Evolutionary conservation across 2,888 invertebrate species (phyloP).

Genomic region (Cremastinae sp.): DNA sequence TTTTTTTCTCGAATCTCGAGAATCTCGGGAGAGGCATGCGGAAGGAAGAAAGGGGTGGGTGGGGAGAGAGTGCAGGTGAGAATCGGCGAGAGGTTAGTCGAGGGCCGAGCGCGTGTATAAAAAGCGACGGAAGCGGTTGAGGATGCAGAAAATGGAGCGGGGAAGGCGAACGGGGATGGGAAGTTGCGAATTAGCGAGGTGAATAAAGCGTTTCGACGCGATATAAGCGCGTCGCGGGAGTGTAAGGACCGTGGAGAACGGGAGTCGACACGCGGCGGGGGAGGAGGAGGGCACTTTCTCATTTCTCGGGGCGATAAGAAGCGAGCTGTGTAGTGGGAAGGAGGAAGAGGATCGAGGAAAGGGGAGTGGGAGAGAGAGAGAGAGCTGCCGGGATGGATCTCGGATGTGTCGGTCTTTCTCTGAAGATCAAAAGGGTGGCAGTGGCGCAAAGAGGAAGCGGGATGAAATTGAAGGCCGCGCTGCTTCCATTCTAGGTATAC

Average conservation of each 20-base stretch:
- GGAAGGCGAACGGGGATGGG: constrained; percentile 48
- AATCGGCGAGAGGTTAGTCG: no score
- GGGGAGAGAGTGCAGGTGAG: no score
- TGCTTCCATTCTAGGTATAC: constrained; percentile 67
- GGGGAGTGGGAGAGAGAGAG: constrained; percentile 27
- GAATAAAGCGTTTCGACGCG: constrained; percentile 33
- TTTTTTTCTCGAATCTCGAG: no score
- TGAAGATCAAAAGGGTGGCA: constrained; percentile 55
- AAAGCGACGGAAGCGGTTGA: no score
- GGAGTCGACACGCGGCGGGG: neutral
- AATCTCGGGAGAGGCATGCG: no score
- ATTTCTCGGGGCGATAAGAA: neutral
- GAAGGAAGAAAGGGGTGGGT: no score
- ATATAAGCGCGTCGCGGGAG: neutral
- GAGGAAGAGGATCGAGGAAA: constrained; percentile 1
- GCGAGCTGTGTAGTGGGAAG: constrained; percentile 18
- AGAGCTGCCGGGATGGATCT: no score
- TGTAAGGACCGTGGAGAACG: constrained; percentile 1
- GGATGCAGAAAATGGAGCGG: constrained; percentile 20
- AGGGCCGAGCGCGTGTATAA: no score
- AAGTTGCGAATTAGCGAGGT: constrained; percentile 46
- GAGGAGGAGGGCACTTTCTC: constrained; percentile 10
- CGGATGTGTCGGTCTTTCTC: no score
- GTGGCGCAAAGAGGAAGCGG: constrained; percentile 50
- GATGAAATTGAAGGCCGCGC: constrained; percentile 69